phyloP scores from a whole-genome alignment of 2,888 invertebrate species.

The Prenolepis imparis region DNA sequence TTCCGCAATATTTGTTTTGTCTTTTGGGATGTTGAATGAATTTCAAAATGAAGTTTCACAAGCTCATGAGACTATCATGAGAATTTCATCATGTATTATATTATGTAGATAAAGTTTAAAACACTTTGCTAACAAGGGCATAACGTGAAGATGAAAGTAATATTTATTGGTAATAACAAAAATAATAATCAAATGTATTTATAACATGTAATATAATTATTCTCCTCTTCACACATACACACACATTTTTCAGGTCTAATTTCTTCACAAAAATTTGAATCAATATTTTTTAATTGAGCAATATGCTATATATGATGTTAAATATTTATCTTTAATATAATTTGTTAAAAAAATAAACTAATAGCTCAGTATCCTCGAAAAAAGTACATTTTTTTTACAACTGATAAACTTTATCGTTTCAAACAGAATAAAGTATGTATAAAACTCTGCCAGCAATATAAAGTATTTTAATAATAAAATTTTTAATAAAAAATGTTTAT shows the following conservation, averaged over 20 bases:
- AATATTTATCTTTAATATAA: conserved; percentile 4
- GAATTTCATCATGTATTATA: not conserved
- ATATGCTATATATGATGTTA: not conserved
- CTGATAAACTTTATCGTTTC: not conserved
- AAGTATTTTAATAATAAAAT: not conserved
- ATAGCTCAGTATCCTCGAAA: not conserved
- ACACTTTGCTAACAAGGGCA: not conserved
- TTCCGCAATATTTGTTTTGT: not conserved
- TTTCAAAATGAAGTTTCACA: not conserved
- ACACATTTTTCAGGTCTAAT: not conserved
- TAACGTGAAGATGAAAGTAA: not conserved
- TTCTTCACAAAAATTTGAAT: not conserved
- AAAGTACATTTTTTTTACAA: not conserved
- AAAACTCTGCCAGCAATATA: not conserved
- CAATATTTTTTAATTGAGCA: not conserved
- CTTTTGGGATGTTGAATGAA: not conserved
- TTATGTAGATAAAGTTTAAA: not conserved
- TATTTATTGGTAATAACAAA: not conserved
- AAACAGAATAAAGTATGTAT: not conserved
- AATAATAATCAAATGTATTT: not conserved
- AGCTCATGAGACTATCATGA: not conserved
- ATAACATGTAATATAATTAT: not conserved
- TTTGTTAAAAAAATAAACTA: too few species aligned
- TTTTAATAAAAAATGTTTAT: not conserved
- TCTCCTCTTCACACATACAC: not conserved